Evolutionary conservation across 2,113 vertebrate genomes (phyloP).

Genomic region (Corynorhinus townsendii): DNA sequence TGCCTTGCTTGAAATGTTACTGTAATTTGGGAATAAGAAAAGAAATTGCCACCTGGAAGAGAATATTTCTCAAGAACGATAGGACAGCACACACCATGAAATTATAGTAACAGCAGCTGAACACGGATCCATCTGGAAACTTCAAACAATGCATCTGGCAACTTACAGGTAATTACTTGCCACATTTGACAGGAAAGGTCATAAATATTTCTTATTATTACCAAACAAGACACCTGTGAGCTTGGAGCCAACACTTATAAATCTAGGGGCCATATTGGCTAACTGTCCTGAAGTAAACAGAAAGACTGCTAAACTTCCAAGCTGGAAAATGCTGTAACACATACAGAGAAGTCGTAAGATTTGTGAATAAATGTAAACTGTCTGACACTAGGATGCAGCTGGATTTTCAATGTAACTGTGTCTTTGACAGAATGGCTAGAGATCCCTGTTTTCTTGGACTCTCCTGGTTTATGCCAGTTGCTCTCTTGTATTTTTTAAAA

Average conservation of each 20-base stretch:
- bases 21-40: conserved; percentile 32
- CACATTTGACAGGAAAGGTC: conserved; percentile 57
- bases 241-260: conserved; percentile 47
- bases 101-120: conserved; percentile 53
- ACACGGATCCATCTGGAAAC: conserved; percentile 59
- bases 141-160: conserved; percentile 66
- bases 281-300: neutral
- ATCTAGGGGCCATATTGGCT: conserved; percentile 48
- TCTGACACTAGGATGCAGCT: neutral
- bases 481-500: neutral
- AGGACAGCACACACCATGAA: conserved; percentile 30
- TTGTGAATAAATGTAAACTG: neutral
- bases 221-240: conserved; percentile 52
- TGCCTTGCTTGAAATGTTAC: conserved; percentile 42
- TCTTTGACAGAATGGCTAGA: neutral
- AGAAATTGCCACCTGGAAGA: conserved; percentile 49
- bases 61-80: conserved; percentile 34
- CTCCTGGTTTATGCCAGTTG: neutral
- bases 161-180: conserved; percentile 56
- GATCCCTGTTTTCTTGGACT: neutral
- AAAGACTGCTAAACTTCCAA: conserved; percentile 30
- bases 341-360: neutral
- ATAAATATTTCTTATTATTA: conserved; percentile 62
- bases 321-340: neutral
- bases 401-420: neutral